These are phyloP conservation scores for Tetranychus urticae DNA, from an alignment of 1,140 invertebrate genomes.

Conservation along the genomic window DNA sequence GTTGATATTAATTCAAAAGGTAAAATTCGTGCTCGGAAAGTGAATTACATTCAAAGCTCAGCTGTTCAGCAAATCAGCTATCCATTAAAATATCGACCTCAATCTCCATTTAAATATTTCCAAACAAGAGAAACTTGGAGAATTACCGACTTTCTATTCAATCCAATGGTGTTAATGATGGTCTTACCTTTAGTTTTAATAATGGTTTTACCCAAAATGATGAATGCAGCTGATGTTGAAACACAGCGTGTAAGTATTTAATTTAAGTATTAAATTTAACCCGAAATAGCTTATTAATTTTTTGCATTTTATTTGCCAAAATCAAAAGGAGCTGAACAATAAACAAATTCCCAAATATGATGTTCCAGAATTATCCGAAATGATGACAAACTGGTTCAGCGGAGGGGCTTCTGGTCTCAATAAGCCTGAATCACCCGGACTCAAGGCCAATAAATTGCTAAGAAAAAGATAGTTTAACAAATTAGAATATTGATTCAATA, in stretches of 20 bases:
- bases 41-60: slow-evolving; percentile 79
- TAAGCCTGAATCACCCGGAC: background rate
- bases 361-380: slow-evolving; percentile 72
- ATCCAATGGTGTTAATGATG: slow-evolving; percentile 97
- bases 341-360: slow-evolving; percentile 55
- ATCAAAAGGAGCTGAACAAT: slow-evolving; percentile 53
- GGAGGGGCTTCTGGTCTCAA: background rate
- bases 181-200: slow-evolving; percentile 67
- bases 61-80: slow-evolving; percentile 55
- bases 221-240: slow-evolving; percentile 67
- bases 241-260: slow-evolving; percentile 40
- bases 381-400: slow-evolving; percentile 33
- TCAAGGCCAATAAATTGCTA: background rate
- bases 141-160: slow-evolving; percentile 77
- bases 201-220: slow-evolving; percentile 79
- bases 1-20: slow-evolving; percentile 90
- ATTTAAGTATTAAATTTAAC: background rate
- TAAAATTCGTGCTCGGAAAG: slow-evolving; percentile 76
- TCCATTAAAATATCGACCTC: slow-evolving; percentile 61
- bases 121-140: slow-evolving; percentile 82
- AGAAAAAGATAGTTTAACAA: background rate
- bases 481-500: too few species aligned
- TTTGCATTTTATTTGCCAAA: slow-evolving; percentile 11
- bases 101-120: slow-evolving; percentile 65
- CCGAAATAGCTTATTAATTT: background rate